Base-by-base conservation (phyloP, 2,797 vertebrate genomes). In the Hybognathus amarus region DNA sequence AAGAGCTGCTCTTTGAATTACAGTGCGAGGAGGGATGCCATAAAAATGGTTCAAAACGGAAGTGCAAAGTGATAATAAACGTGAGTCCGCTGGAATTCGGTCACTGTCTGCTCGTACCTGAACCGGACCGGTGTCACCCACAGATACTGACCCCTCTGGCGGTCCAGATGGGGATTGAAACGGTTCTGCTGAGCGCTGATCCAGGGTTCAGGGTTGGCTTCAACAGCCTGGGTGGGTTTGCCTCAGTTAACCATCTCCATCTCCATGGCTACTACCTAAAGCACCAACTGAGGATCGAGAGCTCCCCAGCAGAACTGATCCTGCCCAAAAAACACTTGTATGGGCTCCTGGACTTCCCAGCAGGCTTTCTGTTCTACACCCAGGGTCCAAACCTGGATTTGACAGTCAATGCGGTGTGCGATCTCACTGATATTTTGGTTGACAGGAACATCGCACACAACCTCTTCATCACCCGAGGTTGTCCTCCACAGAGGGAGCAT, bases 181-280 rank as follows among this genome's bases (percentile, higher is more conserved):
- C 94, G 0, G 92, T 96, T 11, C 91, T 99, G n/a, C 92, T 99
- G 40, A 99, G 97, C 85, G 86, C 92, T 0, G 92, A 96, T 77
- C 96, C 95, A 0, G 94, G 95, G n/a, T 97, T 97, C 89, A 91
- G 96, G 0, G 91, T 98, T 0, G 97, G 97, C 1, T 99, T 99
- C 89, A 99, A 99, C 91, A 97, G 97, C 83, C 94, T 98, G 1
- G 97, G 97, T 0, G 98, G 92, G 1, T 94, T 96, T 87, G 97
- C 98, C 13, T 99, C 98, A 0, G 96, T 99, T 76, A 99, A 99
- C 91, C 98, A 98, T 85, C 91, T 98, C 13, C 98, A 99, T 82
- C 91, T 99, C 0, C 97, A 99, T 13, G 96, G 94, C 8, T 96
- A 96, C 83, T 99, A 98, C 90, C 87, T 99, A 80, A 50, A 89